A percentile compares a stretch with the other conserved stretches of the same genome.
These are phyloP conservation scores for Oscheius sp. DNA, from an alignment of 2,888 invertebrate genomes.

Conservation along the genomic window DNA sequence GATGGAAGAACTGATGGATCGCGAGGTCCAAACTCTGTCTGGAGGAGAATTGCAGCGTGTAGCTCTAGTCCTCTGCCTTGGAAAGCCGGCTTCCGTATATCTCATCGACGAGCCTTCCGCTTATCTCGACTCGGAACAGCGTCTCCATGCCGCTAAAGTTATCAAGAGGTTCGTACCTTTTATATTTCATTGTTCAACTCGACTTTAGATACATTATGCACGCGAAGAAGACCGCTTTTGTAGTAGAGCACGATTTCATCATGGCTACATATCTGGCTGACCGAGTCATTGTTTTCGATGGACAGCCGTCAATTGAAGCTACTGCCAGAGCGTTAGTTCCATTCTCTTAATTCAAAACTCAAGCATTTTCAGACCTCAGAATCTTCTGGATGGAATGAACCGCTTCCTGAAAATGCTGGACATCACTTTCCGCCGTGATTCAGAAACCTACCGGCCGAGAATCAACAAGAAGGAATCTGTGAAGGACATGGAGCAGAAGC, in stretches of 20 bases:
- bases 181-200: neutral
- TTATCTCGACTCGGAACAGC: conserved; percentile 98
- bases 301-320: conserved; percentile 88
- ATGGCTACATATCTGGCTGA: conserved; percentile 99
- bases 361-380: conserved; percentile 79
- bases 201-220: conserved; percentile 87
- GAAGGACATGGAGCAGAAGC: conserved; percentile 97
- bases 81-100: conserved; percentile 98
- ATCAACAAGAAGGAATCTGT: conserved; percentile 97
- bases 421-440: conserved; percentile 97
- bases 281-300: conserved; percentile 97
- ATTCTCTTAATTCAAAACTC: neutral
- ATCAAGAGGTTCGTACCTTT: conserved; percentile 84
- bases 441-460: conserved; percentile 96
- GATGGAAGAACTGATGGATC: conserved; percentile 68
- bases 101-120: conserved; percentile 98
- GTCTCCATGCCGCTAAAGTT: conserved; percentile 98
- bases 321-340: conserved; percentile 82
- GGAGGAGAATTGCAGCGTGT: conserved; percentile 99
- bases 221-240: conserved; percentile 98
- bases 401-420: conserved; percentile 92
- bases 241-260: conserved; percentile 99
- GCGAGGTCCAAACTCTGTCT: conserved; percentile 86
- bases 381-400: conserved; percentile 96
- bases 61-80: conserved; percentile 92